Evolutionary conservation across 2,888 invertebrate species (phyloP).

Genomic region (Drosophila infuscata): DNA sequence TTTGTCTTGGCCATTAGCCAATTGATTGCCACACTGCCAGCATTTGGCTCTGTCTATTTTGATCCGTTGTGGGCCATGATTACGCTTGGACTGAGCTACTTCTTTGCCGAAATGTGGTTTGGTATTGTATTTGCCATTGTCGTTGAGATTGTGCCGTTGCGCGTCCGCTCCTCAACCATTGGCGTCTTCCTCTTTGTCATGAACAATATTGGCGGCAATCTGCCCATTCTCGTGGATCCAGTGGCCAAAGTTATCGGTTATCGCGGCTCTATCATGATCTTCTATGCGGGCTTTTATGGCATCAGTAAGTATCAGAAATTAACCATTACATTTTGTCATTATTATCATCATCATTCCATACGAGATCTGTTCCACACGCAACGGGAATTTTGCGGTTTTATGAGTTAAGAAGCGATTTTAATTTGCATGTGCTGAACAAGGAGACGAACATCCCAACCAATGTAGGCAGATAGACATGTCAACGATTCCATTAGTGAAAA

Average conservation of each 20-base stretch:
- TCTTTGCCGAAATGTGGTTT: constrained; percentile 98
- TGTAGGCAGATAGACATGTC: too few relatives aligned
- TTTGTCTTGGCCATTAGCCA: constrained; percentile 93
- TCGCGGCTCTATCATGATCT: constrained; percentile 93
- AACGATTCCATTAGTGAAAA: too few relatives aligned
- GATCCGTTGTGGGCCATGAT: constrained; percentile 94
- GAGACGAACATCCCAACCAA: too few relatives aligned
- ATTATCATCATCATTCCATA: not conserved
- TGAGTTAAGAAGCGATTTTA: not conserved
- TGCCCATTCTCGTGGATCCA: constrained; percentile 95
- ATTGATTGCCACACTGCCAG: constrained; percentile 92
- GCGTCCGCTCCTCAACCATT: constrained; percentile 93
- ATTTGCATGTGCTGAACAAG: not conserved
- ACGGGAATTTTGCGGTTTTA: not conserved
- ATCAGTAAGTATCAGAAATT: constrained; percentile 87
- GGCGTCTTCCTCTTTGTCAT: constrained; percentile 96
- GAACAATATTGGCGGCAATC: constrained; percentile 96
- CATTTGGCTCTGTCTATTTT: constrained; percentile 94
- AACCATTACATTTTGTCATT: not conserved
- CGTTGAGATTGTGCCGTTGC: constrained; percentile 94
- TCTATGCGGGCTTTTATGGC: constrained; percentile 94
- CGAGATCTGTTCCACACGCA: not conserved
- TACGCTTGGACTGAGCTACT: constrained; percentile 94
- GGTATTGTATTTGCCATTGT: constrained; percentile 96
- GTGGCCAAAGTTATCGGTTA: constrained; percentile 93